Conservation (phyloP, 2,888 invertebrate species). For the Saturnia japonica region DNA sequence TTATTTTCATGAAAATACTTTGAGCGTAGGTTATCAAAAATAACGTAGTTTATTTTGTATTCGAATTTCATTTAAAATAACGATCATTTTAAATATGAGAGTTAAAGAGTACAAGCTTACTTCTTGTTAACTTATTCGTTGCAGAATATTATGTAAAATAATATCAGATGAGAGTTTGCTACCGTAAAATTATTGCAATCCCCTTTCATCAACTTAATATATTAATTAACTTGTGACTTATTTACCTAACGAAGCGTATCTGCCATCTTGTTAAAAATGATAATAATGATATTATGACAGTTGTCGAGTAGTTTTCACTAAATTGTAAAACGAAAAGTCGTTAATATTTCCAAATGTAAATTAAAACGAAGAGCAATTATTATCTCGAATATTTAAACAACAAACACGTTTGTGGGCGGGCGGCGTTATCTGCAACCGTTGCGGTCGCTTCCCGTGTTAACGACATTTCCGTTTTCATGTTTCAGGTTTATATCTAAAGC, state of each 20-base stretch:
- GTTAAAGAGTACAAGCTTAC: no score
- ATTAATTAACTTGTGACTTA: no score
- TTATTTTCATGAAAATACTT: constrained; percentile 12
- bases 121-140: no score
- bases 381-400: neutral
- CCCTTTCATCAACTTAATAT: no score
- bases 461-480: constrained; percentile 24
- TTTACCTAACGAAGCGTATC: no score
- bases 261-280: no score
- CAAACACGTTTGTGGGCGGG: constrained; percentile 14
- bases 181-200: no score
- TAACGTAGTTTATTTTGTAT: neutral
- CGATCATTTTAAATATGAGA: neutral
- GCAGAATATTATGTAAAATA: no score
- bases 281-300: no score
- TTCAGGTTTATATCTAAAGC: constrained; percentile 17
- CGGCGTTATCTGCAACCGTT: constrained; percentile 27
- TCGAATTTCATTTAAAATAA: neutral
- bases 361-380: neutral
- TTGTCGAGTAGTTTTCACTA: neutral
- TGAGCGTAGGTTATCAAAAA: neutral
- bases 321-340: neutral
- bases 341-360: neutral
- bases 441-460: constrained; percentile 27
- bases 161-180: no score